These are phyloP conservation scores for Myxocyprinus asiaticus DNA, from an alignment of 2,113 vertebrate genomes.

Conservation along the genomic window DNA sequence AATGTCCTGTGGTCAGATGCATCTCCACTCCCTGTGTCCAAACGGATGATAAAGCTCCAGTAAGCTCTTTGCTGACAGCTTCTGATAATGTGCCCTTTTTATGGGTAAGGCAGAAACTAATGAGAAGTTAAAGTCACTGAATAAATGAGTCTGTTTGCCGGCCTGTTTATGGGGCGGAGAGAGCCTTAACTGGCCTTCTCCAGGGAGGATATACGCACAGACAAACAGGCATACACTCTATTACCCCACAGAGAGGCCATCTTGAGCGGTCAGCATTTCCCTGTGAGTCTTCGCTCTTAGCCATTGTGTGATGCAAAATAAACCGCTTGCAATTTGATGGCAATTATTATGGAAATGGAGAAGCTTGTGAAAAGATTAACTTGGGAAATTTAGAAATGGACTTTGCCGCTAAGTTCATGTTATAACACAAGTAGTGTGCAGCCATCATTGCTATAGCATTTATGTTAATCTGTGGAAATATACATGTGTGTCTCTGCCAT, in stretches of 20 bases:
- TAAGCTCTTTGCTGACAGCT: conserved; percentile 46
- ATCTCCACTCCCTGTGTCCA: conserved; percentile 18
- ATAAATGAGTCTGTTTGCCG: conserved; percentile 58
- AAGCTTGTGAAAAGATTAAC: conserved; percentile 23
- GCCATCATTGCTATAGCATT: neutral
- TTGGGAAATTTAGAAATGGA: conserved; percentile 8
- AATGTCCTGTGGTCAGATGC: conserved; percentile 39
- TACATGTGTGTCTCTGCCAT: neutral
- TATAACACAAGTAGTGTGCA: neutral
- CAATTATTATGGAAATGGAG: conserved; percentile 46
- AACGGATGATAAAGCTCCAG: conserved; percentile 37
- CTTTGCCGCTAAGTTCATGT: neutral
- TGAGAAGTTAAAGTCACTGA: conserved; percentile 59
- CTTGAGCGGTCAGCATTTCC: conserved; percentile 20
- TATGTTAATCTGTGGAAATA: neutral
- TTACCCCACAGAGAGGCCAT: conserved; percentile 4
- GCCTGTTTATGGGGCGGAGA: conserved; percentile 48
- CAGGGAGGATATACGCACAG: conserved; percentile 14
- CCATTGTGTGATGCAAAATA: conserved; percentile 15
- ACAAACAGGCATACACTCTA: conserved; percentile 21
- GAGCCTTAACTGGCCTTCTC: conserved; percentile 28
- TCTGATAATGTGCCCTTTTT: conserved; percentile 52
- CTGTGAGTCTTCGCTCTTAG: neutral
- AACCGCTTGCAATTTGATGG: conserved; percentile 17
- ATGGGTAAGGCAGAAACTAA: conserved; percentile 52